Evolutionary conservation across 2,113 vertebrate genomes (phyloP).

Genomic region (Peucedramus taeniatus): DNA sequence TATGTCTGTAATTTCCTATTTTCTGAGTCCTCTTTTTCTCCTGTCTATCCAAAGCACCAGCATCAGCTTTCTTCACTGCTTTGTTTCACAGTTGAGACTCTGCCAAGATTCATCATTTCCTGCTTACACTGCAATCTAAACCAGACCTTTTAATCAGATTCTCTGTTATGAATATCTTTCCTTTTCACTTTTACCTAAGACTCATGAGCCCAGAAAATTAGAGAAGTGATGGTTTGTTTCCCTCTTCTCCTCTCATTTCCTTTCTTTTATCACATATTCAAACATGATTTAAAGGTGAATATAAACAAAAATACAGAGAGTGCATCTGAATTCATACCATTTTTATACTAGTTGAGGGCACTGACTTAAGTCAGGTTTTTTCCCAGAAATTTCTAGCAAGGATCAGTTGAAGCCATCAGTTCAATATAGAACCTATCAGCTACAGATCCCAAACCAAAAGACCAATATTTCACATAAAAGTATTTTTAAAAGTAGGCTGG

Average conservation of each 20-base stretch:
- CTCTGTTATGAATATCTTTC: neutral
- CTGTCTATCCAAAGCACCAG: conserved; percentile 40
- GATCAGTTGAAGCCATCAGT: neutral
- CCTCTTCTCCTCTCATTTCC: conserved; percentile 44
- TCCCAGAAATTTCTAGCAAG: neutral
- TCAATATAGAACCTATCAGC: neutral
- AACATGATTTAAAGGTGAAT: neutral
- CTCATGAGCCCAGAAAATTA: neutral
- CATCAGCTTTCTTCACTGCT: conserved; percentile 40
- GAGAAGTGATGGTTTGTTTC: conserved; percentile 38
- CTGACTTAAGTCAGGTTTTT: neutral
- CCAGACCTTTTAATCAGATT: conserved; percentile 49
- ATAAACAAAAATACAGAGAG: neutral
- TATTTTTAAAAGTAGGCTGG: neutral
- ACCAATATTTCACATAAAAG: neutral
- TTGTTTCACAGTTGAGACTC: conserved; percentile 42
- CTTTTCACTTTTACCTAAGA: conserved; percentile 31
- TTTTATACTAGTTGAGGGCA: neutral
- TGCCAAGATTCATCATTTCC: conserved; percentile 65
- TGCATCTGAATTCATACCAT: neutral
- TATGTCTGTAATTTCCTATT: conserved; percentile 49
- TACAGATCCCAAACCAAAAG: neutral
- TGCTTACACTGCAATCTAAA: conserved; percentile 40
- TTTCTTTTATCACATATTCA: conserved; percentile 10
- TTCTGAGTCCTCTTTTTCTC: neutral